Base-by-base conservation (phyloP, 2,113 vertebrate genomes). In the Colistium nudipinnis region DNA sequence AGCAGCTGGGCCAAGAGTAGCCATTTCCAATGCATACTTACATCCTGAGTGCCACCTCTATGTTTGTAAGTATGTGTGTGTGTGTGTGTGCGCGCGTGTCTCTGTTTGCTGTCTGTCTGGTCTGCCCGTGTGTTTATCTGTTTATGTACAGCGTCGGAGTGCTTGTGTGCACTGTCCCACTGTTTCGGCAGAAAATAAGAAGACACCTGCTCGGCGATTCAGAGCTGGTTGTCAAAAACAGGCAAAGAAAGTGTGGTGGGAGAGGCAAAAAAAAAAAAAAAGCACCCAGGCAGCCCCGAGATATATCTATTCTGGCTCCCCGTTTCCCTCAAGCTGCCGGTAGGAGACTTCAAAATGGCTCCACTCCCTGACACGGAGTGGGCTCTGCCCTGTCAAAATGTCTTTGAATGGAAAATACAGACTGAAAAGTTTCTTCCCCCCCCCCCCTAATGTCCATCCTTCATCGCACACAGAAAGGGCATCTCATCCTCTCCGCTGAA, bases 331-430 rank as follows among this genome's bases (percentile, higher is more conserved):
- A 77, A 84, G 86, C 83, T 87, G 86, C 84, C 39, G 84, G 88
- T 90, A 86, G 88, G 88, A 90, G 89, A 90, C 90, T 91, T 89
- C 84, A 92, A 89, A 90, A 90, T 92, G 87, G 88, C 88, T 89
- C 62, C 83, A 80, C 76, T 85, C 84, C 72, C 70, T 74, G 82
- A 81, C 88, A 87, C 74, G 72, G 86, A 87, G 81, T 80, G 68
- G 87, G 86, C 84, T 86, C 83, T 74, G 83, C 81, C 88, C 88
- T 92, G 88, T 91, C 90, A 92, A 89, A 85, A 87, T 70, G 88
- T 90, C 85, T 90, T 89, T 88, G 74, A 86, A 82, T 88, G 85
- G 84, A 86, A 90, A 88, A 90, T 73, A 79, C 80, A 74, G 78
- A 63, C 77, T 67, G 88, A 83, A 87, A 90, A 89, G 80, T 90